Conservation (phyloP, 1,140 invertebrate species). For the Bombus huntii region DNA sequence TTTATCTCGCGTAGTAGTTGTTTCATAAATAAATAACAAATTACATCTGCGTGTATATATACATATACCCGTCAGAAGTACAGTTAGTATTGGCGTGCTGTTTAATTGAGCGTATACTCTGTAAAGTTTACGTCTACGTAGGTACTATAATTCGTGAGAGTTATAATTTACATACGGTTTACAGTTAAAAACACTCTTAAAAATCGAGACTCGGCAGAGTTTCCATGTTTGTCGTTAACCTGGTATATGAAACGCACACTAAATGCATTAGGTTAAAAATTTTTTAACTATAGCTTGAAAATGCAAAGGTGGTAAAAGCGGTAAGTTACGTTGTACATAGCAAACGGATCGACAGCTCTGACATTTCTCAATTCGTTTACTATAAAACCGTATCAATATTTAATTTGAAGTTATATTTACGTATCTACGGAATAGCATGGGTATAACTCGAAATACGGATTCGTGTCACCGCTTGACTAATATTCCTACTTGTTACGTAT, state of each 20-base stretch:
- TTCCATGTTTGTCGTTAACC: slow-evolving; percentile 5
- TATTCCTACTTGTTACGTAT: slow-evolving; percentile 49
- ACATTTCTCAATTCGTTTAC: not conserved
- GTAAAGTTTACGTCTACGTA: slow-evolving; percentile 13
- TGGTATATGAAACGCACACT: not conserved
- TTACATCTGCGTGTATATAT: not conserved
- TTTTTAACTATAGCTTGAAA: not conserved
- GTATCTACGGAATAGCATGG: not conserved
- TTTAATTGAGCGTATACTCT: slow-evolving; percentile 27
- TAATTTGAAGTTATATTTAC: slow-evolving; percentile 40
- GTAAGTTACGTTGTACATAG: not conserved
- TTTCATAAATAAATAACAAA: slow-evolving; percentile 35
- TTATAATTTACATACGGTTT: slow-evolving; percentile 25
- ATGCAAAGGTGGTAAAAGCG: not conserved
- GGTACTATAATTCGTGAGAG: not conserved
- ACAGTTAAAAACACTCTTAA: not conserved
- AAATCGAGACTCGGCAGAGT: not conserved
- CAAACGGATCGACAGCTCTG: not conserved
- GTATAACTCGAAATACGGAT: slow-evolving; percentile 26
- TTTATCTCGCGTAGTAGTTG: not conserved
- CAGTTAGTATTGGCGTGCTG: not conserved
- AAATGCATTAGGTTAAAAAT: not conserved
- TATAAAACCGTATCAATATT: slow-evolving; percentile 11
- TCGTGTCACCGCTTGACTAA: slow-evolving; percentile 48
- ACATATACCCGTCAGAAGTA: not conserved